Evolutionary conservation across 2,113 vertebrate genomes (phyloP).

Genomic region (Gallinago paraguaiae): DNA sequence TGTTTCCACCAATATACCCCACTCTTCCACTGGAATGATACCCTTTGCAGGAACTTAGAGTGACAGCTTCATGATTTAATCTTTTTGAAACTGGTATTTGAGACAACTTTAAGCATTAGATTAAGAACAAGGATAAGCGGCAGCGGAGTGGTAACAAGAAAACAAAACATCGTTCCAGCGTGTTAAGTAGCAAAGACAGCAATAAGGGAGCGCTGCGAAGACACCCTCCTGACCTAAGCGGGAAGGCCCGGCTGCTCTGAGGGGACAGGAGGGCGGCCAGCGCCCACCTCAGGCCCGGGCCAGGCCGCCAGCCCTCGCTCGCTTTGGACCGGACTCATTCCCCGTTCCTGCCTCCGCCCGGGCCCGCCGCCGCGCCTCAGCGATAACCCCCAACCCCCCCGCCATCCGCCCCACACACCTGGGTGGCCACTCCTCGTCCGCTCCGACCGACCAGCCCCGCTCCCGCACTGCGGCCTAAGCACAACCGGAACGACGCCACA

Average conservation of each 20-base stretch:
- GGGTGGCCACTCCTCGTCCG: accelerated
- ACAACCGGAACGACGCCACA: accelerated
- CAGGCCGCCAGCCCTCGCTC: not conserved
- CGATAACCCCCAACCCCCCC: not conserved
- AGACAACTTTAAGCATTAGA: accelerated
- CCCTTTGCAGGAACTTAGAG: accelerated
- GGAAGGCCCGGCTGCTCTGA: not conserved
- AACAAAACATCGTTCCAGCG: accelerated
- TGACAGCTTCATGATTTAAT: accelerated
- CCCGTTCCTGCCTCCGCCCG: too few species aligned
- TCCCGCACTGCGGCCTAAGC: accelerated
- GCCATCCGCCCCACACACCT: accelerated
- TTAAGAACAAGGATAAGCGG: accelerated
- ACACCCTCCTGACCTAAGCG: accelerated
- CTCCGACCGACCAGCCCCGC: not conserved
- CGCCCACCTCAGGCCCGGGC: accelerated
- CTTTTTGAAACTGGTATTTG: accelerated
- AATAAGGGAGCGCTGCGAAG: accelerated
- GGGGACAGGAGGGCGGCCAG: too few species aligned
- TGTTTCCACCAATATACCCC: accelerated
- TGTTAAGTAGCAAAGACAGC: accelerated
- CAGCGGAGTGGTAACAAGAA: accelerated
- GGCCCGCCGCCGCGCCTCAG: too few species aligned
- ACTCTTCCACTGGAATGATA: accelerated
- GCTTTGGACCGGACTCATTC: too few species aligned